Conservation (phyloP, 2,113 vertebrate species). For the Varanus salvator region DNA sequence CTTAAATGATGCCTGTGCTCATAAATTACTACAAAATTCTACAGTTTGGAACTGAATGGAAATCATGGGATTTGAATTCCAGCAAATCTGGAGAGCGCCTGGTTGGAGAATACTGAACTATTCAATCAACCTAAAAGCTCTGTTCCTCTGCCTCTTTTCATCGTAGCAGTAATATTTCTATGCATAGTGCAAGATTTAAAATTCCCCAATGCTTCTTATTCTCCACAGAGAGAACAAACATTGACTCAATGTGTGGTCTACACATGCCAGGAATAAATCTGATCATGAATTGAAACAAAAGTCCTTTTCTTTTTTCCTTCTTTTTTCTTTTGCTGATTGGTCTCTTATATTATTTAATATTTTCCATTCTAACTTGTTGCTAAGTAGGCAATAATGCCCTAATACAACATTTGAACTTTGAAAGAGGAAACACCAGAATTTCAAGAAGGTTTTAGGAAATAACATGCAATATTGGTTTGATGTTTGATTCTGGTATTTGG, state of each 20-base stretch:
- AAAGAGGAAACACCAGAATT: slow-evolving; percentile 3
- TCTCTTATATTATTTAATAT: slow-evolving; percentile 24
- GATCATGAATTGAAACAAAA: slow-evolving; percentile 35
- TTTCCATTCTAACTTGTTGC: slow-evolving; percentile 24
- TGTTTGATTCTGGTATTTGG: background rate
- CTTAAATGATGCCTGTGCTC: background rate
- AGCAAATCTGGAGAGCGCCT: no score
- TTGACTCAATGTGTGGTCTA: slow-evolving; percentile 40
- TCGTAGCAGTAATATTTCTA: slow-evolving; percentile 29
- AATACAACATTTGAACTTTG: slow-evolving; percentile 24
- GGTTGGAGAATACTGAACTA: no score
- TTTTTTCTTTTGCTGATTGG: background rate
- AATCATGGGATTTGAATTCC: no score
- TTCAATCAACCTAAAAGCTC: background rate
- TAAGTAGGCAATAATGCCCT: slow-evolving; percentile 21
- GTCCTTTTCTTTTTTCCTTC: background rate
- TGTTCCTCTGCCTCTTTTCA: slow-evolving; percentile 8
- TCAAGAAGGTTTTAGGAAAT: background rate
- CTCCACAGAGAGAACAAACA: slow-evolving; percentile 52
- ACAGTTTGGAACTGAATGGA: no score
- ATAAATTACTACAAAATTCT: background rate
- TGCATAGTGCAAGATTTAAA: slow-evolving; percentile 53
- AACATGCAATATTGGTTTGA: background rate
- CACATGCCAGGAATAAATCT: slow-evolving; percentile 45
- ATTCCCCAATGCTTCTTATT: slow-evolving; percentile 47